Evolutionary conservation across 2,113 vertebrate genomes (phyloP).

Genomic region (Tupaia chinensis): DNA sequence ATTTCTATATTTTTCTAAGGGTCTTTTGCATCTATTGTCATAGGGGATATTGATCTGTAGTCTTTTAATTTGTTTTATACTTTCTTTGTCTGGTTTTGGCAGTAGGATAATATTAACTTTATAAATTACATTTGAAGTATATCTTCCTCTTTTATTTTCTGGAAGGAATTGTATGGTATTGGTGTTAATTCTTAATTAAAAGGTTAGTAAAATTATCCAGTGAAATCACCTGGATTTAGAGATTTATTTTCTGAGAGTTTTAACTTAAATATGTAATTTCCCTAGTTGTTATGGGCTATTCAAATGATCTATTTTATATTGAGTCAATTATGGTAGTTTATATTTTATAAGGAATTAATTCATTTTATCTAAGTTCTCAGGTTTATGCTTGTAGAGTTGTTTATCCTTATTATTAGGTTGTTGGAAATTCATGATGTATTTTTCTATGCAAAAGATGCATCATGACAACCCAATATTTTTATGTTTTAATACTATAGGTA

Average conservation of each 20-base stretch:
- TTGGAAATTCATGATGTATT: too few species aligned
- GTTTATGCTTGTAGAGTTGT: neutral
- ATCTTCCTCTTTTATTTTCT: neutral
- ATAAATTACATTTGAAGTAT: neutral
- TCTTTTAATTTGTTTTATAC: neutral
- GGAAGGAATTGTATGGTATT: neutral
- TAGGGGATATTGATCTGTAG: neutral
- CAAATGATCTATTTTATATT: neutral
- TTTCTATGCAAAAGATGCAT: too few species aligned
- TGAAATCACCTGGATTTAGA: neutral
- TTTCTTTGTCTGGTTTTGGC: neutral
- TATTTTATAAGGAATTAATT: neutral
- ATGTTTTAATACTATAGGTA: neutral
- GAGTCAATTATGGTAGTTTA: neutral
- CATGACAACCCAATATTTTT: too few species aligned
- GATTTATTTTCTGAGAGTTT: neutral
- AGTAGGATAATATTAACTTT: neutral
- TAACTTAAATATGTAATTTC: neutral
- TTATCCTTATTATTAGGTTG: neutral
- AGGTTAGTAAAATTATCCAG: neutral
- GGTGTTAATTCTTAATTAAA: constrained; percentile 19
- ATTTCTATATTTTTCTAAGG: neutral
- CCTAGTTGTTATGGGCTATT: neutral
- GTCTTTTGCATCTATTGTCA: neutral
- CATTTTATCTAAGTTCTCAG: neutral